Conservation (phyloP, 2,888 invertebrate species). For the Coelopa pilipes region DNA sequence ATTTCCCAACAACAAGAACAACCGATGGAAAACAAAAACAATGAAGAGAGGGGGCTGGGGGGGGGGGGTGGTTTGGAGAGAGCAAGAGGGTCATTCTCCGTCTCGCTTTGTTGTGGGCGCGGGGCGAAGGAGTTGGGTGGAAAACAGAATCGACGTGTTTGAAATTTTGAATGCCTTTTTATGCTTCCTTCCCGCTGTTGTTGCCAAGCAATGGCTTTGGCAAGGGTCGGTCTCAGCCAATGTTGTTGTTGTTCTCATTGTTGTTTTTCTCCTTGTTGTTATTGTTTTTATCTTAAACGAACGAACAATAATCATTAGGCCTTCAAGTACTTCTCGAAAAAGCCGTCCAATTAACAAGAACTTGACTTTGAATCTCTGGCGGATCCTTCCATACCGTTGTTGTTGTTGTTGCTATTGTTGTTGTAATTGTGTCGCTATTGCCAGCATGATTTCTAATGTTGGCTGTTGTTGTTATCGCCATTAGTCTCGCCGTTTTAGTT, state of each 20-base stretch:
- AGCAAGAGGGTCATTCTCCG: constrained; percentile 1
- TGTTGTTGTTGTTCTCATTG: not conserved
- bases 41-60: not conserved
- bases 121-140: constrained; percentile 1
- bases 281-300: not conserved
- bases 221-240: not conserved
- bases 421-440: too few species aligned
- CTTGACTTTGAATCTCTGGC: too few species aligned
- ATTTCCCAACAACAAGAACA: constrained; percentile 38
- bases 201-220: not conserved
- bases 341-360: constrained; percentile 20
- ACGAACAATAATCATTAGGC: constrained; percentile 29
- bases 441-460: not conserved
- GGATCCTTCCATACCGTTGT: too few species aligned
- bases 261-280: not conserved
- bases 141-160: constrained; percentile 59
- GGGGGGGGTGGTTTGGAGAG: not conserved
- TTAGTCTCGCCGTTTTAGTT: not conserved
- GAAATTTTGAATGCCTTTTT: constrained; percentile 56
- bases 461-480: too few species aligned
- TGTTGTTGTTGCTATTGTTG: too few species aligned
- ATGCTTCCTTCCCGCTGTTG: constrained; percentile 19
- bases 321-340: not conserved
- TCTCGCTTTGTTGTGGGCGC: not conserved
- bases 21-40: constrained; percentile 14